Base-by-base conservation (phyloP, 2,888 invertebrate genomes). In the Asteroscopus sphinx region DNA sequence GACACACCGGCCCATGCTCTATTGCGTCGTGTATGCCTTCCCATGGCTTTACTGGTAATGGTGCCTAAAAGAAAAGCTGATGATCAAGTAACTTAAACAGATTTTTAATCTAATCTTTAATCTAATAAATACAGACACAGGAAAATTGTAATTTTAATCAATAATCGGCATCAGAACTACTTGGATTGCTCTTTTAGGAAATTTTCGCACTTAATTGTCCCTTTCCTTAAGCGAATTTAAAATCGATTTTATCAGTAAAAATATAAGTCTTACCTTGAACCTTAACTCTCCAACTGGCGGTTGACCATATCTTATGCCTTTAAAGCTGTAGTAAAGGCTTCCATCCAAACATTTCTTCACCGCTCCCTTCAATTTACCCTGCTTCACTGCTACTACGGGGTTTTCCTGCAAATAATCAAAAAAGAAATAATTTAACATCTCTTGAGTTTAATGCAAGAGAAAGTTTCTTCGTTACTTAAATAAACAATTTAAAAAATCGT, bases 231-330 rank as follows among this genome's bases (percentile, higher is more conserved):
- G 21, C 6, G 3, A 21, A 21, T 21, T 3, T 21, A 4, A 6
- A 21, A 3, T 21, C 5, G 6, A 4, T 11, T 32, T 2, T 1
- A 13, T 12, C 12, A 32, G 1, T 3, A 15, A 26, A 17, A 5
- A 7, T 12, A 12, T 4, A 12, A 12, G 8, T 5, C 54, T 83
- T 79, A 95, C 95, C 93, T 90, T 86, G 70, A 95, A 95, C 68
- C 95, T 82, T 1, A 95, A 83, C 35, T 92, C 73, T 9, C 92
- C 92, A 5, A 95, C 44, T 0, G 95, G 95, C n/a, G 95, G 91
- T 39, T 88, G 70, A 0, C 95, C 95, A 57, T 94, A 95, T 1
- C 95, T 95, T 42, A 95, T 91, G 6, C 95, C 94, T 70, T 87
- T 87, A 52, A 89, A 89, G 48, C 86, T 87, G 28, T 81, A 87